Evolutionary conservation across 2,888 invertebrate genomes (phyloP), one percentile per base, ranked within the genome.

Genomic region (Leptopterna dolabrata): DNA sequence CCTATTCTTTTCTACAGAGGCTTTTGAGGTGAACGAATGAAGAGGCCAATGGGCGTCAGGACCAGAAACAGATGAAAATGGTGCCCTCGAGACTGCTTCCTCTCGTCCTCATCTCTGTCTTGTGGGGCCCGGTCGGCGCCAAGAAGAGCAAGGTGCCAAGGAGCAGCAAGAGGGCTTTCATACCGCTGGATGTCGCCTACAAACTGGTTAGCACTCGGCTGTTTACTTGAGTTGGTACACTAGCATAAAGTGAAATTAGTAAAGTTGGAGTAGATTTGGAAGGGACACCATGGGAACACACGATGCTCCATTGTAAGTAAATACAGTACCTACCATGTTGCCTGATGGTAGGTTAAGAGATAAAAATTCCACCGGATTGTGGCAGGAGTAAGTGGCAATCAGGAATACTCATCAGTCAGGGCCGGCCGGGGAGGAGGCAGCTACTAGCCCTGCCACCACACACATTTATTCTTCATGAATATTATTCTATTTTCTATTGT

Each of bases 81-180:
- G 27, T 45, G 84, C 84, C 84, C 84, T 84, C 84, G 84, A 84
- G 27, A 84, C 84, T 84, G 84, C 84, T 84, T 84, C 47, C 73
- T 29, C 24, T 71, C 27, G 73, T 84, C 71, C 43, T 73, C 73
- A 41, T 84, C 73, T 41, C 43, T 43, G 43, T 84, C 43, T 19
- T 71, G 19, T 71, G 73, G 70, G n/a, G 43, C 71, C n/a, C 70
- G 24, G 84, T 27, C 9, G 45, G 36, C 71, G 73, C 29, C 27
- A 30, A 43, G 30, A 84, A 84, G 78, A 86, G 19, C 24, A 86
- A 86, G 86, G 55, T 47, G 19, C 71, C 86, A 3, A 76, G 86
- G 51, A 86, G 86, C 78, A 76, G 76, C 76, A 41, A 84, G 84
- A 76, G 86, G 78, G 76, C 86, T 30, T 86, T 51, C 45, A 19